These are phyloP conservation scores for Pterocles gutturalis DNA, from an alignment of 2,113 vertebrate species.

Conservation along the genomic window DNA sequence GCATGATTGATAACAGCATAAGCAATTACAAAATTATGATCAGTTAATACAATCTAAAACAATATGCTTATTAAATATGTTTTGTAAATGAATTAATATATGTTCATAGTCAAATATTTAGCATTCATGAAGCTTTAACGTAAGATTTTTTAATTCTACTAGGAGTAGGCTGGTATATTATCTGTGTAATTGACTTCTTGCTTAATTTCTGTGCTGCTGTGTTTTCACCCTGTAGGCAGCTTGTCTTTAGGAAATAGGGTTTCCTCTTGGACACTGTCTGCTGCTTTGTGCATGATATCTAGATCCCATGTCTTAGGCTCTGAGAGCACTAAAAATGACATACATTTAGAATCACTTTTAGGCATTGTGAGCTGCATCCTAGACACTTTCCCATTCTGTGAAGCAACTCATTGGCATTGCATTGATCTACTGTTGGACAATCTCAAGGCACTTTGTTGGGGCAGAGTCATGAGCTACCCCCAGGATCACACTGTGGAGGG, in stretches of 20 bases:
- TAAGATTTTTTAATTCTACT: background rate
- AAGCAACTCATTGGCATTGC: fast-evolving
- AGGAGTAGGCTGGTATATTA: background rate
- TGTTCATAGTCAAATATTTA: background rate
- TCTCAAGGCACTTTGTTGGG: fast-evolving
- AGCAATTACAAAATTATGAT: slow-evolving; percentile 71
- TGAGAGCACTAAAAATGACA: background rate
- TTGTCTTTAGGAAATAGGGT: background rate
- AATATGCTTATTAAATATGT: slow-evolving; percentile 62
- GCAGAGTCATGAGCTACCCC: background rate
- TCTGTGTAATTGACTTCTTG: background rate
- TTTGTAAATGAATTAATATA: slow-evolving; percentile 69
- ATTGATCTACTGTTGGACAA: background rate
- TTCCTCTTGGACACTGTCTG: background rate
- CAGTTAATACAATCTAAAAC: slow-evolving; percentile 76
- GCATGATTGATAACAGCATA: slow-evolving; percentile 61
- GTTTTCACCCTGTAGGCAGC: background rate
- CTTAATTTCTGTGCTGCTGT: background rate
- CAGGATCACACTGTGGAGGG: background rate
- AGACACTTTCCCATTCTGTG: too few relatives aligned
- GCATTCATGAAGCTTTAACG: background rate
- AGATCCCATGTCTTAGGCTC: background rate
- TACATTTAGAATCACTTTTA: background rate
- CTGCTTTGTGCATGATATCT: background rate
- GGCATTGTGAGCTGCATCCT: background rate